Evolutionary conservation across 1,140 invertebrate genomes (phyloP), one percentile per base, ranked within the genome.

Genomic region (Helicoverpa zea): DNA sequence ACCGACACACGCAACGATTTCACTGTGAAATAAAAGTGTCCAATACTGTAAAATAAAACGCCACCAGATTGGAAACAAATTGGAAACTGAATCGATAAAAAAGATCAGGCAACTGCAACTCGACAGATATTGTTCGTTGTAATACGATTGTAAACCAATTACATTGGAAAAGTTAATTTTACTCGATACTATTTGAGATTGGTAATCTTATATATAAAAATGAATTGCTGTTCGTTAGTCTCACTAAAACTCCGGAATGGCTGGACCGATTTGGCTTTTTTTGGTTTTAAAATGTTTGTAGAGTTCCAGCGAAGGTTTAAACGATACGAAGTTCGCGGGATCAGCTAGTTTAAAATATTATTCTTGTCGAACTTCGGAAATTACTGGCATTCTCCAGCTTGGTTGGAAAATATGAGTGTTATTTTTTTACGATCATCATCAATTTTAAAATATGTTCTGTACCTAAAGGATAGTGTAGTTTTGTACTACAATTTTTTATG

Each of bases 51-150:
- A 16, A 59, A 73, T 79, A 66, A 75, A 64, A 79, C 18, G 13
- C 11, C 56, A 64, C 43, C 47, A 16, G 23, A 77, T 35, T 54
- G 49, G 68, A 30, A 72, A 72, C 68, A 72, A 72, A 72, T 72
- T 72, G 68, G 68, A 72, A 72, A 72, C 51, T 30, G 68, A 30
- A 72, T 54, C 49, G 68, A 43, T 68, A 72, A 72, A 72, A 72
- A 72, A 30, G 12, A 30, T 30, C 18, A 54, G 1, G 9, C 11
- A 43, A 64, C 14, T 47, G 35, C 13, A 70, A 1, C 23, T 29
- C 16, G 16, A 70, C 66, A 70, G 66, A 52, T 29, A 23, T 70
- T 52, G 63, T 66, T 11, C 4, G 35, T 5, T 11, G 63, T 12
- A 18, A 47, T 66, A 16, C 63, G 35, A 66, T 66, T 47, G 59